Evolutionary conservation across 1,140 invertebrate genomes (phyloP), one percentile per base, ranked within the genome.

Genomic region (Lepidurus packardi): DNA sequence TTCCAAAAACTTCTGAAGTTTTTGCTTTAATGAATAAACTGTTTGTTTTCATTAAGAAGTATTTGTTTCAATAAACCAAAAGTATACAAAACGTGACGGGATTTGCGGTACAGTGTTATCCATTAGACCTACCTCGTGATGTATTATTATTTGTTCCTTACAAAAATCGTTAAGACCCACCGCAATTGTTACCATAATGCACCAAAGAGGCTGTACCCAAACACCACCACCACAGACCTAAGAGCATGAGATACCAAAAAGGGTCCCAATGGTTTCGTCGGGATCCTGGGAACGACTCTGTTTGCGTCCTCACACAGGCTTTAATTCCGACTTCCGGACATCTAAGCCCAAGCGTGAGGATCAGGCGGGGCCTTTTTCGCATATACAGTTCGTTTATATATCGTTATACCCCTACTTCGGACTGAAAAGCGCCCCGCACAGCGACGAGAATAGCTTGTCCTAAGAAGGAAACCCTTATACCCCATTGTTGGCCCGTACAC

Each of bases 201-300:
- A 65, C 53, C 53, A 16, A 65, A 21, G 53, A 65, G 53, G 53
- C 53, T 65, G 53, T 16, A n/a, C 13, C 53, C 8, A 65, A 65
- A 65, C 21, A 65, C 53, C 53, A 65, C 53, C 53, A 65, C 53
- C 34, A 21, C 53, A 65, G 9, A 65, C 53, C 53, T 65, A 65
- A 65, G 53, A 65, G 53, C 53, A 65, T 65, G 53, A 65, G 53
- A 65, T 65, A 9, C 9, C 53, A 65, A 65, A 65, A 65, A 65
- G 53, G 53, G 53, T 65, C 53, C 53, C 53, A 65, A 65, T 65
- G 53, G 53, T 65, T 65, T 65, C 53, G 53, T 0, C 53, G 53
- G 53, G 53, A 65, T 65, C 53, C 53, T 65, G 53, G 53, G 53
- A 65, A 65, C 53, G n/a, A 65, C 53, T 65, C 53, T 65, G 53